Evolutionary conservation across 2,113 vertebrate genomes (phyloP).

Genomic region (Lutjanus erythropterus): DNA sequence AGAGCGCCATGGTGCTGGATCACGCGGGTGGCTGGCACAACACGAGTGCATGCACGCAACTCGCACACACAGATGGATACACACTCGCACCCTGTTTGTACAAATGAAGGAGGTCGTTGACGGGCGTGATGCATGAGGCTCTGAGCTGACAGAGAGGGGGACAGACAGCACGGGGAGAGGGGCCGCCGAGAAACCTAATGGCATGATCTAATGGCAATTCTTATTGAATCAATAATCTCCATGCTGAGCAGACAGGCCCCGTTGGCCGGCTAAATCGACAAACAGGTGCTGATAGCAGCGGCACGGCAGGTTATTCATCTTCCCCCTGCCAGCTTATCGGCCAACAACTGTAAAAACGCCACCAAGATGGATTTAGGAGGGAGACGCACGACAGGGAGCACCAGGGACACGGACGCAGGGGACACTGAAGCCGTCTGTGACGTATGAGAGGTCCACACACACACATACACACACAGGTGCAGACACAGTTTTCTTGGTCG

Average conservation of each 20-base stretch:
- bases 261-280: slow-evolving; percentile 93
- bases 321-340: slow-evolving; percentile 92
- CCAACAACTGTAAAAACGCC: slow-evolving; percentile 92
- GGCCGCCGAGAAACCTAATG: slow-evolving; percentile 87
- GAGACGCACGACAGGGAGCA: slow-evolving; percentile 53
- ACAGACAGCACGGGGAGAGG: slow-evolving; percentile 55
- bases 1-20: slow-evolving; percentile 52
- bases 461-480: slow-evolving; percentile 54
- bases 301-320: slow-evolving; percentile 94
- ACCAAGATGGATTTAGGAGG: slow-evolving; percentile 91
- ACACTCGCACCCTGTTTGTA: slow-evolving; percentile 74
- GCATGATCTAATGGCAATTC: slow-evolving; percentile 97
- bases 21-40: slow-evolving; percentile 54
- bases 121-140: slow-evolving; percentile 90
- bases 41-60: slow-evolving; percentile 17
- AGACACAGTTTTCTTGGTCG: slow-evolving; percentile 19
- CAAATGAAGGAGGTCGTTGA: slow-evolving; percentile 87
- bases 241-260: slow-evolving; percentile 95
- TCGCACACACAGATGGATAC: slow-evolving; percentile 23
- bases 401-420: slow-evolving; percentile 58
- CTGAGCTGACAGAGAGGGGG: slow-evolving; percentile 81
- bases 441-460: slow-evolving; percentile 44
- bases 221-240: slow-evolving; percentile 99
- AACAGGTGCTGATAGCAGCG: slow-evolving; percentile 94
- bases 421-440: slow-evolving; percentile 64